Evolutionary conservation across 2,888 invertebrate genomes (phyloP), one percentile per base, ranked within the genome.

Genomic region (Neocrepidodera transversa): DNA sequence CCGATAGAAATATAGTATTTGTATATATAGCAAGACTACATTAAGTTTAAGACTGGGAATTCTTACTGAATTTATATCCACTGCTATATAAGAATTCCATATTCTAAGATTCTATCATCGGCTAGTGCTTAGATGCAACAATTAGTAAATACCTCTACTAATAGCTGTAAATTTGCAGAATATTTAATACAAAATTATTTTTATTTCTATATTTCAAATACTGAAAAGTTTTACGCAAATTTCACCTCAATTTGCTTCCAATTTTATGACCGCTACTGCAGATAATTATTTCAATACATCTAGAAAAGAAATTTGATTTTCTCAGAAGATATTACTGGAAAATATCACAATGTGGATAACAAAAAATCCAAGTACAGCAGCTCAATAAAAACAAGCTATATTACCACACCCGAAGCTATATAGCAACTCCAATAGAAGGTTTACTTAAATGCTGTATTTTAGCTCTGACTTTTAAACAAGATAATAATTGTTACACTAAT

Each of bases 41-140:
- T 88, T 87, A 10, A 84, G 84, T 38, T 83, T 85, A 51, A 83
- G 92, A 60, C 81, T 89, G 49, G 88, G 87, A 70, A 84, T 93
- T 48, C 79, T 95, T 8, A 89, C 89, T 30, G 92, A 92, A 76
- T 81, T 95, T 17, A 90, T 94, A 3, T 94, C 94, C n/a, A 86
- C 93, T 75, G 91, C 92, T 1, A 87, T 1, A 87, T 95, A 1
- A 91, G 92, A 0, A 89, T 90, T 0, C 89, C 90, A 30, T 90
- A 90, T 64, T 86, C 87, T 1, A 84, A 89, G n/a, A 87, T 91
- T 1, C 79, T 92, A 23, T 84, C 90, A 62, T 90, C 92, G 13
- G 89, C 92, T 3, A 93, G 94, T 52, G 89, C 92, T 1, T 93
- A 94, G 92, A 88, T 95, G 81, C 93, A 93, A 78, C 93, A 94